Conservation (phyloP, 2,888 invertebrate genomes). For the Agonum fuliginosum region DNA sequence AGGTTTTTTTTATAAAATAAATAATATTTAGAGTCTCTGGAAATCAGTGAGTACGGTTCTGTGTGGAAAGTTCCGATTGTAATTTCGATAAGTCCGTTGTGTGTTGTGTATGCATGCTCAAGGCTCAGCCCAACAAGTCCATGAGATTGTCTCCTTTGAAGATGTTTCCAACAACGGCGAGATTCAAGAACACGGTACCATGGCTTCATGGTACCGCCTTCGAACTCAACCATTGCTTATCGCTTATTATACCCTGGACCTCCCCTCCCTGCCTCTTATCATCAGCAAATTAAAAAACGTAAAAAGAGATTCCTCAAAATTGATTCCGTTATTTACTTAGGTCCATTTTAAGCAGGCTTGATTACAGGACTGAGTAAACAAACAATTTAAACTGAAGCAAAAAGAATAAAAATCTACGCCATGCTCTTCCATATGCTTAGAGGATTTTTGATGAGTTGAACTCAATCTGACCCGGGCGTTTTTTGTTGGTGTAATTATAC, state of each 20-base stretch:
- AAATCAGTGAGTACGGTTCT: slow-evolving; percentile 2
- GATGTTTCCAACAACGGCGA: neutral
- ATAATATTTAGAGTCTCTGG: neutral
- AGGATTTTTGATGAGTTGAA: slow-evolving; percentile 1
- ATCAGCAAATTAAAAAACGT: slow-evolving; percentile 24
- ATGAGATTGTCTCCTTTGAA: slow-evolving; percentile 29
- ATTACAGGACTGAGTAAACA: slow-evolving; percentile 53
- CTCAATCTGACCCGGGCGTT: slow-evolving; percentile 8
- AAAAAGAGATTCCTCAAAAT: slow-evolving; percentile 49
- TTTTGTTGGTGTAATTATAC: slow-evolving; percentile 33
- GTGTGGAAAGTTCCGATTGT: slow-evolving; percentile 28
- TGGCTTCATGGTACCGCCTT: slow-evolving; percentile 23
- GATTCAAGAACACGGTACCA: neutral
- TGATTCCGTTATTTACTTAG: slow-evolving; percentile 58
- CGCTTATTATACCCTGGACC: slow-evolving; percentile 28
- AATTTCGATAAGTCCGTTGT: slow-evolving; percentile 45
- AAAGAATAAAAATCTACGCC: neutral
- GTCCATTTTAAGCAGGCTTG: slow-evolving; percentile 39
- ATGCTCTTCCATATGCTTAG: slow-evolving; percentile 7
- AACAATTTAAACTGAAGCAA: slow-evolving; percentile 53
- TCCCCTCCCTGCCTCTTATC: slow-evolving; percentile 1
- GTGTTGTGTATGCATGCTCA: slow-evolving; percentile 43
- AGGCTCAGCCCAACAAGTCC: neutral
- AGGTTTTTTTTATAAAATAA: too few species aligned
- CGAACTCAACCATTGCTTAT: neutral